Evolutionary conservation across 2,113 vertebrate species (phyloP).

Genomic region (Anas platyrhynchos): DNA sequence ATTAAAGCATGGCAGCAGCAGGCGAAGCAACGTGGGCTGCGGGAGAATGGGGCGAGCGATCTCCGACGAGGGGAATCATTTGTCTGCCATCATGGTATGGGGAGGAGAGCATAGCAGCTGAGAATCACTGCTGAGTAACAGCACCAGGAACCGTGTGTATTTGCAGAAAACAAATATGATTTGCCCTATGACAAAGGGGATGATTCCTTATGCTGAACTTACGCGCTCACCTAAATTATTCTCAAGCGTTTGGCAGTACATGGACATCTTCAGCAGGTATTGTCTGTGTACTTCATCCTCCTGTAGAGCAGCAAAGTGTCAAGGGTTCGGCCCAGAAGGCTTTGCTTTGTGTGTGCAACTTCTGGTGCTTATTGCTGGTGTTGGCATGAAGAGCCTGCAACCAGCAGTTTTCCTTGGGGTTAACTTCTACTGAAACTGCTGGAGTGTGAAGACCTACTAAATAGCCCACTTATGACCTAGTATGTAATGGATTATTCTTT

Average conservation of each 20-base stretch:
- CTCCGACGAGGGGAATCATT: rapidly evolving
- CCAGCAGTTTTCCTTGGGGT: neutral
- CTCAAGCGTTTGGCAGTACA: neutral
- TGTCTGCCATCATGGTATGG: neutral
- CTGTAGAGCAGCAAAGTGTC: neutral
- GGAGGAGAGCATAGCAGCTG: neutral
- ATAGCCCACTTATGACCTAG: neutral
- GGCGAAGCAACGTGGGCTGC: neutral
- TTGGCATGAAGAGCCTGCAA: neutral
- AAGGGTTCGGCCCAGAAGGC: neutral
- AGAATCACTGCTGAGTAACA: neutral
- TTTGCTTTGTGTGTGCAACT: neutral
- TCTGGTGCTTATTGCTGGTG: neutral
- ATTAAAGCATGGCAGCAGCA: neutral
- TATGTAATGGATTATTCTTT: neutral
- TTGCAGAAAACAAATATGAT: neutral
- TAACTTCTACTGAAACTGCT: neutral
- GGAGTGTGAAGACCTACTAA: neutral
- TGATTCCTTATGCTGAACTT: neutral
- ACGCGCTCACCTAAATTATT: neutral
- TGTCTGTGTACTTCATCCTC: neutral
- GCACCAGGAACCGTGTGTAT: neutral
- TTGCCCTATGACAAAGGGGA: rapidly evolving
- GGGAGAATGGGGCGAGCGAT: neutral
- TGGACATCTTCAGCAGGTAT: neutral